These are phyloP conservation scores for Mactra quadrangularis DNA, from an alignment of 1,140 invertebrate species.

Conservation along the genomic window DNA sequence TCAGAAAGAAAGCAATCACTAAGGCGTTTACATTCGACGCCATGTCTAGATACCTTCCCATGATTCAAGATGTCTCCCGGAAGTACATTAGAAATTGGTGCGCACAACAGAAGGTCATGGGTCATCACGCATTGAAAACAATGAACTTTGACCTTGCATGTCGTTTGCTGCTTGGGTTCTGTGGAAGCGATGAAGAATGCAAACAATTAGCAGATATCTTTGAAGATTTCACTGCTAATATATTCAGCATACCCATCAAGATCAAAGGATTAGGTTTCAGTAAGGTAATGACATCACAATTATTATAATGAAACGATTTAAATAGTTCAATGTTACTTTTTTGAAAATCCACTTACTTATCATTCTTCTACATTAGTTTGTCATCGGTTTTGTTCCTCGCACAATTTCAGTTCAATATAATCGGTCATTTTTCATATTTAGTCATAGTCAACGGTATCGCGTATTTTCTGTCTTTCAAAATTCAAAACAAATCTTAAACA, in stretches of 20 bases:
- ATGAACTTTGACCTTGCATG: slow-evolving; percentile 73
- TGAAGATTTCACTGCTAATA: slow-evolving; percentile 63
- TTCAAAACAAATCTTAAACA: too few relatives aligned
- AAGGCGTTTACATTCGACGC: slow-evolving; percentile 75
- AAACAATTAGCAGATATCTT: slow-evolving; percentile 65
- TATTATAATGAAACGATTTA: too few relatives aligned
- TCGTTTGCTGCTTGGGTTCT: slow-evolving; percentile 71
- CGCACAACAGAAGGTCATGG: slow-evolving; percentile 61
- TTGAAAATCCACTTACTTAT: too few relatives aligned
- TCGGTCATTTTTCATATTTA: too few relatives aligned
- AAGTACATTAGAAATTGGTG: slow-evolving; percentile 71
- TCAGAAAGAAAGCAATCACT: slow-evolving; percentile 67
- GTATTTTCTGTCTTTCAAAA: too few relatives aligned
- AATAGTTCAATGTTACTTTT: too few relatives aligned
- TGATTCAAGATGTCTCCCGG: slow-evolving; percentile 67
- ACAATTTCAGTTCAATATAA: too few relatives aligned
- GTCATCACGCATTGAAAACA: slow-evolving; percentile 71
- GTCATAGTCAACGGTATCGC: too few relatives aligned
- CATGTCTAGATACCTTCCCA: slow-evolving; percentile 68
- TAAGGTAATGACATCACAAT: slow-evolving; percentile 67
- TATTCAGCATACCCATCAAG: slow-evolving; percentile 64
- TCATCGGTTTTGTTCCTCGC: too few relatives aligned
- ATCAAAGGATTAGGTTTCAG: slow-evolving; percentile 67
- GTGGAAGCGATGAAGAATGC: slow-evolving; percentile 56
- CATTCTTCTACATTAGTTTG: too few relatives aligned